phyloP scores from a whole-genome alignment of 2,888 invertebrate species.

The Phyllotreta cruciferae region DNA sequence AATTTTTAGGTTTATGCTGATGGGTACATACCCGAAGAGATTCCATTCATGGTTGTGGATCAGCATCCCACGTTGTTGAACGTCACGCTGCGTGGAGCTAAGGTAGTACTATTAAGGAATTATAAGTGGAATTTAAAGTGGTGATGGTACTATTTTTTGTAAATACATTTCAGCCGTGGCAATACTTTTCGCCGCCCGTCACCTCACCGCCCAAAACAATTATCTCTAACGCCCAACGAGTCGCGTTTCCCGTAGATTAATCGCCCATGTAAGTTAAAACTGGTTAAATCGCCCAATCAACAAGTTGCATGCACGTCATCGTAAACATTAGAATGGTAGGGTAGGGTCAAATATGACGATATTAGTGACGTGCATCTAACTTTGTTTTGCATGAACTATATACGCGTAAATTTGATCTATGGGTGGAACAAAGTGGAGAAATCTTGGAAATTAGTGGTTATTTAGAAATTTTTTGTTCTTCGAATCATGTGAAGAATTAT shows the following conservation, averaged over 20 bases:
- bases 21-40: slow-evolving; percentile 81
- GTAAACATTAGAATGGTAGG: no score
- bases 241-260: slow-evolving; percentile 55
- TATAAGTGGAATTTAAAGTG: slow-evolving; percentile 13
- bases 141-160: slow-evolving; percentile 34
- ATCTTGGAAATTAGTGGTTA: no score
- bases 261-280: slow-evolving; percentile 31
- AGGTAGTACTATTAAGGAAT: slow-evolving; percentile 68
- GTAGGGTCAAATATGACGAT: no score
- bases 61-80: slow-evolving; percentile 85
- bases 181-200: slow-evolving; percentile 55
- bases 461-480: no score
- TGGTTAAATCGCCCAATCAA: not conserved
- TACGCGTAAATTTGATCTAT: no score
- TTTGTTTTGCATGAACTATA: no score
- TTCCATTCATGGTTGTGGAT: slow-evolving; percentile 86
- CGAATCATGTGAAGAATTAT: no score
- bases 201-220: slow-evolving; percentile 58
- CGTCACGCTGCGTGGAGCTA: slow-evolving; percentile 79
- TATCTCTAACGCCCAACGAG: slow-evolving; percentile 47
- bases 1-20: slow-evolving; percentile 77
- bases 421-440: no score
- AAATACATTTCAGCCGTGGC: slow-evolving; percentile 57
- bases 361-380: no score
- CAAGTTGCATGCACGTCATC: not conserved